Percentiles rank a stretch among this genome's conserved stretches.
These are phyloP conservation scores for Mustela lutreola DNA, from an alignment of 2,113 vertebrate genomes.

Conservation along the genomic window DNA sequence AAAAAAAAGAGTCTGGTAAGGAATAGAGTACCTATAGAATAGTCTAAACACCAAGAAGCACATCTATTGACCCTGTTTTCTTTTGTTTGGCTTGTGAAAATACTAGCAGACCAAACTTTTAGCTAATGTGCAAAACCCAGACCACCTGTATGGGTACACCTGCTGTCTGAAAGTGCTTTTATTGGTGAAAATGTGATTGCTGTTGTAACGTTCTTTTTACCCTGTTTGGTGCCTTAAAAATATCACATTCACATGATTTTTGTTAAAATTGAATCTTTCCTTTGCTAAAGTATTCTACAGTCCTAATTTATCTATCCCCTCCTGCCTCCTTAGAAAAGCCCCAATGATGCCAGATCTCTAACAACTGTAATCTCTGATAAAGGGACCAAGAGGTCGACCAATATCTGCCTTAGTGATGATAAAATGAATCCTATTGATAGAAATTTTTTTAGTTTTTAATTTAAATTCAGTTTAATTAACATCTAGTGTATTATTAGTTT, in stretches of 20 bases:
- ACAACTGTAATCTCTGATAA: neutral
- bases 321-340: neutral
- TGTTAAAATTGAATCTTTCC: conserved; percentile 14
- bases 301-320: neutral
- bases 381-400: neutral
- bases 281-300: conserved; percentile 27
- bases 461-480: neutral
- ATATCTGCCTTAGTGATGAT: neutral
- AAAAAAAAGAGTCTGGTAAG: neutral
- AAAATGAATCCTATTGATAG: neutral
- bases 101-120: conserved; percentile 20
- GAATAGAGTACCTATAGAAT: neutral
- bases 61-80: neutral
- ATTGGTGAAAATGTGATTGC: conserved; percentile 11
- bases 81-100: neutral
- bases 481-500: neutral
- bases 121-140: conserved; percentile 58
- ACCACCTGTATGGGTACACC: neutral
- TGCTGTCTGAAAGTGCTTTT: conserved; percentile 41
- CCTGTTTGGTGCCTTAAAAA: conserved; percentile 14
- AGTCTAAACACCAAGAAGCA: neutral
- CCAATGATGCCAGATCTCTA: neutral
- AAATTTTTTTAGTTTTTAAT: neutral
- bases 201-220: conserved; percentile 5
- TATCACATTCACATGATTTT: conserved; percentile 37